Conservation (phyloP, 2,113 vertebrate species). For the Oenanthe oenanthe region DNA sequence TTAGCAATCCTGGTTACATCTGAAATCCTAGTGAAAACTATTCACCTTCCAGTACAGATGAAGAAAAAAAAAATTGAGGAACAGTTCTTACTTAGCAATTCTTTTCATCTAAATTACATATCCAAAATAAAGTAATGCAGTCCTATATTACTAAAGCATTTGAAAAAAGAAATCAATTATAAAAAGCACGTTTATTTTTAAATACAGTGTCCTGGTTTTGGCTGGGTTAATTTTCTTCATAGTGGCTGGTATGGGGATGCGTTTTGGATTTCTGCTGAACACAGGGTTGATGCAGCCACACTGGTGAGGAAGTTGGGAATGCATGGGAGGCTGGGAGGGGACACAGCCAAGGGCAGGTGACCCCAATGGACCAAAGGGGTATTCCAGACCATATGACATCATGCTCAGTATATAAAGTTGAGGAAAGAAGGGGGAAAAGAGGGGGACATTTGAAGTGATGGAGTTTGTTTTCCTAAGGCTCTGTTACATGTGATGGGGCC, state of each 20-base stretch:
- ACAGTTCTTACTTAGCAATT: neutral
- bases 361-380: neutral
- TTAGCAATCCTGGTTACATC: neutral
- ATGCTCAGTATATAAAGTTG: neutral
- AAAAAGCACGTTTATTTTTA: neutral
- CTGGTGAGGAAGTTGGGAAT: neutral
- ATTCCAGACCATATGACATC: neutral
- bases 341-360: neutral
- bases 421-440: neutral
- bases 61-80: neutral
- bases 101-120: neutral
- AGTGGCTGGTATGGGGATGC: neutral
- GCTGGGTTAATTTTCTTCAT: neutral
- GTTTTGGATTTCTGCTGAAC: neutral
- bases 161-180: neutral
- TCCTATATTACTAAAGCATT: neutral
- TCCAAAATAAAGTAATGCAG: neutral
- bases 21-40: neutral
- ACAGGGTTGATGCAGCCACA: neutral
- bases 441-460: neutral
- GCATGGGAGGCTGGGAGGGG: neutral
- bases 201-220: neutral
- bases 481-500: fast-evolving
- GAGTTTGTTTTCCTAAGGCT: neutral
- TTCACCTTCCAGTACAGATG: neutral